Conservation (phyloP, 2,888 invertebrate species). For the Netelia inedita region DNA sequence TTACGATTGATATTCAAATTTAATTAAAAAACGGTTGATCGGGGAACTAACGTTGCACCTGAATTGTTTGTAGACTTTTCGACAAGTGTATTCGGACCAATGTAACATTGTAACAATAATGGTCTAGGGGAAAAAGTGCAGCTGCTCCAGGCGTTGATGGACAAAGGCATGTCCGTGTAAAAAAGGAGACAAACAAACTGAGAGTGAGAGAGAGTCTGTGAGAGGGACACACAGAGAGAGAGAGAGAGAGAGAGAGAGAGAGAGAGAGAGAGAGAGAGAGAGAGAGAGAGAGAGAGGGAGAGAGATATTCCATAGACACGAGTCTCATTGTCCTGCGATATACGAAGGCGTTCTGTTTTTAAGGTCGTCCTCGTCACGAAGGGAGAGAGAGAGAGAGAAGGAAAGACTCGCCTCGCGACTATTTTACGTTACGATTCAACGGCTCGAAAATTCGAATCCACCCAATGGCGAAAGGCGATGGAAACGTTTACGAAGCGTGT, state of each 20-base stretch:
- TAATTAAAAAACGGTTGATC: too few relatives aligned
- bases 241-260: conserved; percentile 23
- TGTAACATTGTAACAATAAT: conserved; percentile 7
- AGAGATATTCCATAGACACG: conserved; percentile 27
- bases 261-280: conserved; percentile 9
- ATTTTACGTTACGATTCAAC: conserved; percentile 56
- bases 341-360: neutral
- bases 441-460: conserved; percentile 66
- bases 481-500: conserved; percentile 1
- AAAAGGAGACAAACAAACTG: conserved; percentile 15
- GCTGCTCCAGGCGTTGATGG: conserved; percentile 47
- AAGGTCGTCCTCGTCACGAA: conserved; percentile 28
- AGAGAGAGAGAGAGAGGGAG: neutral
- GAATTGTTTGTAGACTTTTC: neutral
- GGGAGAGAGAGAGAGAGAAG: conserved; percentile 2
- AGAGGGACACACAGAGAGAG: neutral
- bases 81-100: neutral
- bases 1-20: too few relatives aligned
- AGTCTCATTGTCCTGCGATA: conserved; percentile 2
- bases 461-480: conserved; percentile 50
- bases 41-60: neutral
- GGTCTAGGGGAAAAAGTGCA: conserved; percentile 9
- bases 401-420: conserved; percentile 27
- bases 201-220: conserved; percentile 3
- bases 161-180: conserved; percentile 14